Percentiles rank a stretch among this genome's conserved stretches.
phyloP scores from a whole-genome alignment of 2,888 invertebrate genomes.

The Piscicola geometra region DNA sequence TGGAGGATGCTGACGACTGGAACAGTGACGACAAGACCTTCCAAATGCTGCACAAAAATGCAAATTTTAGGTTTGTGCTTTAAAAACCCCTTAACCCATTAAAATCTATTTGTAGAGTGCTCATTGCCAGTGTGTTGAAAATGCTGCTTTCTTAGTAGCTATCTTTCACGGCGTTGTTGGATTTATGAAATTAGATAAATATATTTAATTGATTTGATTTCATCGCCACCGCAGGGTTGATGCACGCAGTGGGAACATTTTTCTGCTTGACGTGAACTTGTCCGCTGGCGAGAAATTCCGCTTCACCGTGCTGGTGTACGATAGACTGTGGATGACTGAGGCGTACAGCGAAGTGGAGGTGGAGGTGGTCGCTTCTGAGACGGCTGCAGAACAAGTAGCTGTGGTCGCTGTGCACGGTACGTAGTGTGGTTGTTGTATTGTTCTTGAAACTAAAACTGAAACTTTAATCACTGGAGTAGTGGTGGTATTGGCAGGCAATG shows the following conservation, averaged over 20 bases:
- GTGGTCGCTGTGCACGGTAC: not conserved
- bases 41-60: not conserved
- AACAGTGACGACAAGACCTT: not conserved
- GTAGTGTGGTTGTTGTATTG: too few relatives aligned
- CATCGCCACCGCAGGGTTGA: not conserved
- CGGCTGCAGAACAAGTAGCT: not conserved
- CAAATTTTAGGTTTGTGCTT: not conserved
- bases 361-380: not conserved
- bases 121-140: too few relatives aligned
- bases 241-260: not conserved
- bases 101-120: too few relatives aligned
- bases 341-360: not conserved
- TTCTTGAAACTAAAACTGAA: too few relatives aligned
- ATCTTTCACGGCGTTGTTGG: too few relatives aligned
- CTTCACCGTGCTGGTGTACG: not conserved
- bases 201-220: not conserved
- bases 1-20: conserved; percentile 4
- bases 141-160: too few relatives aligned
- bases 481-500: too few relatives aligned
- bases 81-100: too few relatives aligned
- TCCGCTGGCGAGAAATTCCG: not conserved
- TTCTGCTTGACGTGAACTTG: not conserved
- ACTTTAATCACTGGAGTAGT: too few relatives aligned
- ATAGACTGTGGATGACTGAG: not conserved
- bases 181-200: too few relatives aligned